Evolutionary conservation across 2,113 vertebrate genomes (phyloP), one percentile per base, ranked within the genome.

Genomic region (Gymnorhina tibicen): DNA sequence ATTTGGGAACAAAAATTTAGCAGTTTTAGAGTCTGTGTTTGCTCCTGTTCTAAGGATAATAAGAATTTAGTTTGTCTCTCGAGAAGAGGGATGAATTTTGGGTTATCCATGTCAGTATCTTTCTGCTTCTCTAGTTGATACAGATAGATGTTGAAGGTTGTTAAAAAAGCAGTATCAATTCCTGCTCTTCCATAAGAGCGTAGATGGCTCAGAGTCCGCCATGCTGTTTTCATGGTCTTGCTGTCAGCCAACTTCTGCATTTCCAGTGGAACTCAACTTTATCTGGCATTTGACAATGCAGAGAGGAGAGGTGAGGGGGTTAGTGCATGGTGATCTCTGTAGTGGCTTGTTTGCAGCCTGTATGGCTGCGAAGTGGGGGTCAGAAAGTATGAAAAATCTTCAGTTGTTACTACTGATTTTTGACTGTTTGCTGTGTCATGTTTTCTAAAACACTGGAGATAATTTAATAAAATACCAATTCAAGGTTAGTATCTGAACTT

Each of bases 161-260:
- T 74, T 84, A 44, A 5, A 91, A 70, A 77, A 70, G 24, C 35
- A 9, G 73, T 47, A 52, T 44, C 39, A 68, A 28, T 76, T 93
- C 35, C 41, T 52, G 4, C 23, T 85, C 21, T 81, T 81, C 23
- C 7, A 1, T 70, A 24, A 46, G 14, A 23, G 23, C 0, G 0
- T 28, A 24, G 50, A 14, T 3, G 1, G 59, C 52, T 92, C 30
- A 33, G 21, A 62, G 89, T 62, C 35, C 75, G 22, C 60, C 69
- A 0, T 77, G 24, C n/a, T 87, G 19, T 28, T 79, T 79, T 52
- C 1, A 0, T 33, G 32, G 20, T 56, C n/a, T 76, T 83, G 27
- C 53, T 86, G 22, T 76, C 41, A 66, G 14, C 35, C 11, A 13
- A 22, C 16, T 87, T 82, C 15, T 44, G 9, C 21, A 52, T 73